A percentile compares a stretch with the other conserved stretches of the same genome.
These are phyloP conservation scores for Chiloscyllium punctatum DNA, from an alignment of 2,797 vertebrate genomes.

Conservation along the genomic window DNA sequence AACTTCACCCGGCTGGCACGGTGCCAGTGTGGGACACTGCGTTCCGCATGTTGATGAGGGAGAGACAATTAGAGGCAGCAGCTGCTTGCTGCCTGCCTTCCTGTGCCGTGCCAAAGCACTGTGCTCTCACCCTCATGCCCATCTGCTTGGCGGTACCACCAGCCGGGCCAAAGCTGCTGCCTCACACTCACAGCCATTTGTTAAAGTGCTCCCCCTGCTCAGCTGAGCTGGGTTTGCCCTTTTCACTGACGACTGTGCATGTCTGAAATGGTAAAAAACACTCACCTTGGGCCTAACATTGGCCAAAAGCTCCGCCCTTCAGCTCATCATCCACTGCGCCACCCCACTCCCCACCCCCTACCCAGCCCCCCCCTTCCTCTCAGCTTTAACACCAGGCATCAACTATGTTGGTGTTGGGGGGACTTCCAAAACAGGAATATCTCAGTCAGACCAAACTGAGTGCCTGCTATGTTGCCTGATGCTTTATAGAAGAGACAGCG, in stretches of 20 bases:
- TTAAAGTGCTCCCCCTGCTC: background rate
- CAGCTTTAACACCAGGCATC: background rate
- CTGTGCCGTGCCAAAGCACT: background rate
- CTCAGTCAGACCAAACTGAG: background rate
- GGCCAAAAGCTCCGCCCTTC: accelerated
- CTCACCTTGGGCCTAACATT: background rate
- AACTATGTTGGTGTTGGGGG: too few species aligned
- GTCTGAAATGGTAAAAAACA: background rate
- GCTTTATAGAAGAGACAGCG: background rate
- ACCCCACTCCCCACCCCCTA: too few species aligned
- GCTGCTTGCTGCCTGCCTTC: background rate
- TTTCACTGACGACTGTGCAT: background rate
- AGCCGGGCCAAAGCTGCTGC: background rate
- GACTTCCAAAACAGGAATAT: background rate
- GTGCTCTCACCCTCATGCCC: background rate
- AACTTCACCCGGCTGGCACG: background rate
- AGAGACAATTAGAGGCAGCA: background rate
- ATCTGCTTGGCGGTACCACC: background rate
- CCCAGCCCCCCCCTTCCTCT: background rate
- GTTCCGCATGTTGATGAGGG: background rate
- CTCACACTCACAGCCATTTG: background rate
- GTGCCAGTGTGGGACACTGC: background rate
- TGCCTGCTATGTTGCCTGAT: background rate
- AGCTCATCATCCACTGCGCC: background rate
- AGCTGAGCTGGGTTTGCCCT: background rate